Conservation (phyloP, 2,797 vertebrate species). For the Anguilla megastoma region DNA sequence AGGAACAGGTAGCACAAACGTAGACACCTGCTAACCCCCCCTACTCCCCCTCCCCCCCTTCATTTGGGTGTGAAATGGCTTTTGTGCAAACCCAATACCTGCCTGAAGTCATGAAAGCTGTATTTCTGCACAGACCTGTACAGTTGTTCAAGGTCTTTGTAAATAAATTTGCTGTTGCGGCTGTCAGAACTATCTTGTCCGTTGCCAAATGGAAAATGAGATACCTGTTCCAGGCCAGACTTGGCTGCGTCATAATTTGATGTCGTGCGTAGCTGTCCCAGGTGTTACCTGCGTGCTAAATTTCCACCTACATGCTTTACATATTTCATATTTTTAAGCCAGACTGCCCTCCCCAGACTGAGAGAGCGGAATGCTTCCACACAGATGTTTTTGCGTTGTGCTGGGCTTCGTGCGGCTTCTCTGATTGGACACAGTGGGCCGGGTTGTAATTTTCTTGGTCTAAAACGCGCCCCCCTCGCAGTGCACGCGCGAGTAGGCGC, state of each 20-base stretch:
- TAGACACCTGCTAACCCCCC: neutral
- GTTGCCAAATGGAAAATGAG: neutral
- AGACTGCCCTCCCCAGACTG: neutral
- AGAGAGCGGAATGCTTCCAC: neutral
- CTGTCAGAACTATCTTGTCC: neutral
- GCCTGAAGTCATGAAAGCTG: neutral
- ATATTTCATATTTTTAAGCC: neutral
- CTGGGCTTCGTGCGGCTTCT: neutral
- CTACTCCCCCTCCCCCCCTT: neutral
- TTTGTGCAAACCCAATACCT: neutral
- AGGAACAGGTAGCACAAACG: too few relatives aligned
- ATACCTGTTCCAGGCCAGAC: neutral
- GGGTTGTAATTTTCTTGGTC: neutral
- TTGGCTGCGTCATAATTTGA: neutral
- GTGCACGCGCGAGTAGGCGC: neutral
- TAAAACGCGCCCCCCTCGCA: neutral
- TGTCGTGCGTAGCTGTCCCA: neutral
- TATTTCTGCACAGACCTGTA: conserved; percentile 2
- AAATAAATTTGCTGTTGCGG: neutral
- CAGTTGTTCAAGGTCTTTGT: neutral
- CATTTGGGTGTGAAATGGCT: neutral
- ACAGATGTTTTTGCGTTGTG: neutral
- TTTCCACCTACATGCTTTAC: neutral
- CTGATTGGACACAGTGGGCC: neutral
- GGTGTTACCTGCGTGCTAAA: neutral